Conservation (phyloP, 2,888 invertebrate species). For the Cephonodes hylas region DNA sequence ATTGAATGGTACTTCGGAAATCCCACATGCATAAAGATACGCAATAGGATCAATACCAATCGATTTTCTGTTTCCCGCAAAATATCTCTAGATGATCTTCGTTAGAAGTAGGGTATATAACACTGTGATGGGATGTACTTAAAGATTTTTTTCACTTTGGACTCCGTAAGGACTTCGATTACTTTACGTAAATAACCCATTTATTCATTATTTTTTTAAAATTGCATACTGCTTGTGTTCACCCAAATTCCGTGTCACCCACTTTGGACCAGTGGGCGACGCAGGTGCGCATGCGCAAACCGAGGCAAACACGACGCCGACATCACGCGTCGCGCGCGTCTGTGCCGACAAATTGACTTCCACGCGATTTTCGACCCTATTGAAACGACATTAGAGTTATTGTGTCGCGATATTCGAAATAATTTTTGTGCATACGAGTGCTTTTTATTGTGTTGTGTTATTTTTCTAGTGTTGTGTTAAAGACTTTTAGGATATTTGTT, state of each 20-base stretch:
- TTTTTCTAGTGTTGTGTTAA: conserved; percentile 31
- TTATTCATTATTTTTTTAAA: neutral
- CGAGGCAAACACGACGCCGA: conserved; percentile 58
- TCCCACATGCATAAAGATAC: too few relatives aligned
- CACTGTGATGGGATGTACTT: too few relatives aligned
- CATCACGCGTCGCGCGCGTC: conserved; percentile 55
- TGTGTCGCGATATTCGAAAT: conserved; percentile 11
- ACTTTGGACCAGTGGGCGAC: conserved; percentile 44
- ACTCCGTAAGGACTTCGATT: too few relatives aligned
- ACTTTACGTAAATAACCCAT: neutral
- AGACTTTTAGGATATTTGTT: conserved; percentile 15
- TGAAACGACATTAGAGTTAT: conserved; percentile 18
- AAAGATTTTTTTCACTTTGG: too few relatives aligned
- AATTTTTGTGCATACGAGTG: conserved; percentile 22
- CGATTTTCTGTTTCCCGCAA: too few relatives aligned
- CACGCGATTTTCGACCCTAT: conserved; percentile 40
- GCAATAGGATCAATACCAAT: too few relatives aligned
- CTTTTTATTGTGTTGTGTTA: conserved; percentile 22
- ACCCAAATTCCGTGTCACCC: conserved; percentile 56
- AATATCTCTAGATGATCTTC: too few relatives aligned
- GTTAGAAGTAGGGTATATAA: too few relatives aligned
- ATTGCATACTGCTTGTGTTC: conserved; percentile 37
- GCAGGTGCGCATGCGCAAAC: conserved; percentile 63
- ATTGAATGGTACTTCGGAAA: too few relatives aligned
- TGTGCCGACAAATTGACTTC: conserved; percentile 15